Percentiles rank a stretch among this genome's conserved stretches.
Conservation (phyloP, 2,888 invertebrate species). For the Megalurothrips usitatus region DNA sequence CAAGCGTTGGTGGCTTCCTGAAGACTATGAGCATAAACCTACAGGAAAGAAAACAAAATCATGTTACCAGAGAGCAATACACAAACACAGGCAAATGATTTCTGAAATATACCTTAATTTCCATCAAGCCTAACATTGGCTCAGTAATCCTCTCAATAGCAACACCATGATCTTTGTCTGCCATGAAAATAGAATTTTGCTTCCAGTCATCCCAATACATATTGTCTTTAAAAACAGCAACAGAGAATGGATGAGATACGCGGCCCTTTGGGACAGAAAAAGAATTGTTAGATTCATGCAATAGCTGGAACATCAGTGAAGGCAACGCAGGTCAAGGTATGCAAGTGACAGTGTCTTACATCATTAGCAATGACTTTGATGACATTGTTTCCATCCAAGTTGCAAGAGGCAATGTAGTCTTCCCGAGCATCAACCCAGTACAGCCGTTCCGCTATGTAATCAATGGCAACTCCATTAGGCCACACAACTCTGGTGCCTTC, state of each 20-base stretch:
- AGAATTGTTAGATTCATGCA: neutral
- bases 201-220: conserved; percentile 92
- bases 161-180: conserved; percentile 70
- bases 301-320: conserved; percentile 18
- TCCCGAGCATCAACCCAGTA: conserved; percentile 84
- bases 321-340: neutral
- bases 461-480: conserved; percentile 85
- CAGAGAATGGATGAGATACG: conserved; percentile 78
- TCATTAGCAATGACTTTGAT: conserved; percentile 61
- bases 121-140: conserved; percentile 70
- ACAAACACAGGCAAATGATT: neutral
- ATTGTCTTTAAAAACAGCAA: conserved; percentile 76
- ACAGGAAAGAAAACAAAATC: conserved; percentile 34
- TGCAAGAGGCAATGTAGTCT: conserved; percentile 74
- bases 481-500: conserved; percentile 64
- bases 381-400: conserved; percentile 64
- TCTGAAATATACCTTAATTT: conserved; percentile 56
- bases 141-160: conserved; percentile 58
- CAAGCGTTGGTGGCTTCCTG: conserved; percentile 74
- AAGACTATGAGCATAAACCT: conserved; percentile 67
- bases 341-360: conserved; percentile 37
- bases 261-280: conserved; percentile 48
- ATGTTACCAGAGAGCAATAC: too few relatives aligned
- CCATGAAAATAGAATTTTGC: conserved; percentile 68
- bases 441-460: conserved; percentile 72